Evolutionary conservation across 2,797 vertebrate species (phyloP).

Genomic region (Bradypodion pumilum): DNA sequence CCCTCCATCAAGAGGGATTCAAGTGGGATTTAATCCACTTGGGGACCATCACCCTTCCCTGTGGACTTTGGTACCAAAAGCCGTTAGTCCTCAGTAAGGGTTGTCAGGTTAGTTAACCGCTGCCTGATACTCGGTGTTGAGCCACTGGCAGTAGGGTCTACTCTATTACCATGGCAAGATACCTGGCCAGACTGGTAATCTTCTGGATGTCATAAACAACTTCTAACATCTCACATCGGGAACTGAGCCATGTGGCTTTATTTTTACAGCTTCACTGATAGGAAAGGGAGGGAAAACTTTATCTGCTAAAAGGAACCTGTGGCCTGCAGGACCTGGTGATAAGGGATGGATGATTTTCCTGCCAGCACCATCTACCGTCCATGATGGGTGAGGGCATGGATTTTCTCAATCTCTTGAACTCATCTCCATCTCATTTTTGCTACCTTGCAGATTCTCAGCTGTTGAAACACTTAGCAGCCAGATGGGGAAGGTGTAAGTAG

Average conservation of each 20-base stretch:
- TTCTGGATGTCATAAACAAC: constrained; percentile 60
- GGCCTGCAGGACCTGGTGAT: accelerated
- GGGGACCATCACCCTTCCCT: too few species aligned
- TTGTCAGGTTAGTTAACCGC: too few species aligned
- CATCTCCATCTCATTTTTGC: background rate
- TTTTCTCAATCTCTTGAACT: background rate
- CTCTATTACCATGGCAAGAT: too few species aligned
- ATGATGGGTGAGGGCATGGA: background rate
- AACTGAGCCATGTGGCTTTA: constrained; percentile 19
- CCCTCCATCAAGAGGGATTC: too few species aligned
- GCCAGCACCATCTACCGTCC: constrained; percentile 69
- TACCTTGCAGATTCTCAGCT: background rate
- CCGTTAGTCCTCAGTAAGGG: too few species aligned
- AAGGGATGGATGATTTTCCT: constrained; percentile 53
- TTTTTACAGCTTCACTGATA: constrained; percentile 37
- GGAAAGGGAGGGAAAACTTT: background rate
- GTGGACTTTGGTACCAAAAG: too few species aligned
- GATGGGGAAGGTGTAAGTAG: background rate
- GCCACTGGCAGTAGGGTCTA: too few species aligned
- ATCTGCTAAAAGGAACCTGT: background rate
- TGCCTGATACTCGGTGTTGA: too few species aligned
- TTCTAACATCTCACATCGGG: background rate
- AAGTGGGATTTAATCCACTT: too few species aligned
- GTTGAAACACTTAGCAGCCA: background rate
- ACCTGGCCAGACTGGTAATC: too few species aligned